These are phyloP conservation scores for Myzus persicae DNA, from an alignment of 1,140 invertebrate genomes.

Conservation along the genomic window DNA sequence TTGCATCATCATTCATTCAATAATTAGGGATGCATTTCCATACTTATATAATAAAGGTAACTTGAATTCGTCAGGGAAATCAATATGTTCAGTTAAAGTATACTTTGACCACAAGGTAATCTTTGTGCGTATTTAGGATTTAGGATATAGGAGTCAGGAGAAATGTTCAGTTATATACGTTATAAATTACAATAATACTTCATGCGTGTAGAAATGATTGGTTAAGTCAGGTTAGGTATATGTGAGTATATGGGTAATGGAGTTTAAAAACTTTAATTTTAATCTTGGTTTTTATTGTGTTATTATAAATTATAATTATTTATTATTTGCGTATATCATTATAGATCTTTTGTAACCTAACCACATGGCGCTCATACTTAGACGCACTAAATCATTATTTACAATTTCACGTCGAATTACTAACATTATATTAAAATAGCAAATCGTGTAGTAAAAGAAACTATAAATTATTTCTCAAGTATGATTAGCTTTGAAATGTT, in stretches of 20 bases:
- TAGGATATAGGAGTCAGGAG: too few relatives aligned
- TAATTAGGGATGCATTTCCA: too few relatives aligned
- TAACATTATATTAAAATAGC: neutral
- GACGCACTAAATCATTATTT: neutral
- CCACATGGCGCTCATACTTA: neutral
- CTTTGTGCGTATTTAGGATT: neutral
- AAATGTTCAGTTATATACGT: neutral
- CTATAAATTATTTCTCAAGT: constrained; percentile 13
- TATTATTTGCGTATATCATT: constrained; percentile 7
- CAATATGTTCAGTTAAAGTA: neutral
- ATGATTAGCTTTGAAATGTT: neutral
- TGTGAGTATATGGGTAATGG: neutral
- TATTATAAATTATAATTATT: neutral
- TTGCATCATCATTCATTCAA: too few relatives aligned
- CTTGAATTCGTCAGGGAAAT: neutral
- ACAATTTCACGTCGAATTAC: neutral
- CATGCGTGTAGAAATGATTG: neutral
- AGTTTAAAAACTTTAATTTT: neutral
- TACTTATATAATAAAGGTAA: too few relatives aligned
- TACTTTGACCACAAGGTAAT: neutral
- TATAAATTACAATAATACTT: neutral
- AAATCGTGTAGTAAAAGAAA: neutral
- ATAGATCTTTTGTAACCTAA: neutral
- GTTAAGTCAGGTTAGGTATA: neutral
- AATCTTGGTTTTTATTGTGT: neutral